These are phyloP conservation scores for Habrosyne pyritoides DNA, from an alignment of 2,888 invertebrate species.

Conservation along the genomic window DNA sequence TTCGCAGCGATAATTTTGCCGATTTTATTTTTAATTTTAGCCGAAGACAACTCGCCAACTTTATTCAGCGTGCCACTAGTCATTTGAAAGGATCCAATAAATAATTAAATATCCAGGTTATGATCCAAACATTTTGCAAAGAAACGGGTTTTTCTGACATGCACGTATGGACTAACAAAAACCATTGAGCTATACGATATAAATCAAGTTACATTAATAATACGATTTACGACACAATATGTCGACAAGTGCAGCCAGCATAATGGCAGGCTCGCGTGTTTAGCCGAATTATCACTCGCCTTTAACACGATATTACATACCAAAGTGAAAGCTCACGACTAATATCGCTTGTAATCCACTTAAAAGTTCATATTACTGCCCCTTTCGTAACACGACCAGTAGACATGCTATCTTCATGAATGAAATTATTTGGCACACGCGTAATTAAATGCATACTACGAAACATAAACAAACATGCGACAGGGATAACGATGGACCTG, in stretches of 20 bases:
- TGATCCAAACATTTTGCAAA: not conserved
- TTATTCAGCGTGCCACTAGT: too few species aligned
- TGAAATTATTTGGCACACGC: constrained; percentile 28
- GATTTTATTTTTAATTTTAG: too few species aligned
- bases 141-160: not conserved
- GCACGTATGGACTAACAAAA: constrained; percentile 16
- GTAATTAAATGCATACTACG: not conserved
- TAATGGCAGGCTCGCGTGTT: constrained; percentile 68
- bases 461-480: not conserved
- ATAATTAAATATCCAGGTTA: not conserved
- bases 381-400: constrained; percentile 19
- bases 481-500: not conserved
- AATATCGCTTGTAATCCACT: constrained; percentile 69
- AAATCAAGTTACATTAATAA: constrained; percentile 31
- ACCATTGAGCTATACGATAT: constrained; percentile 23
- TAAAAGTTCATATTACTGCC: constrained; percentile 57
- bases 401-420: constrained; percentile 41
- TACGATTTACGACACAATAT: constrained; percentile 34
- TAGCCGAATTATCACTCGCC: constrained; percentile 56
- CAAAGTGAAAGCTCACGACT: constrained; percentile 61
- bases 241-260: constrained; percentile 42
- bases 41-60: too few species aligned
- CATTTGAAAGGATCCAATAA: too few species aligned
- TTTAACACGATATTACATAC: constrained; percentile 57
- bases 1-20: too few species aligned